phyloP scores from a whole-genome alignment of 1,140 invertebrate genomes.

The Halyomorpha halys region DNA sequence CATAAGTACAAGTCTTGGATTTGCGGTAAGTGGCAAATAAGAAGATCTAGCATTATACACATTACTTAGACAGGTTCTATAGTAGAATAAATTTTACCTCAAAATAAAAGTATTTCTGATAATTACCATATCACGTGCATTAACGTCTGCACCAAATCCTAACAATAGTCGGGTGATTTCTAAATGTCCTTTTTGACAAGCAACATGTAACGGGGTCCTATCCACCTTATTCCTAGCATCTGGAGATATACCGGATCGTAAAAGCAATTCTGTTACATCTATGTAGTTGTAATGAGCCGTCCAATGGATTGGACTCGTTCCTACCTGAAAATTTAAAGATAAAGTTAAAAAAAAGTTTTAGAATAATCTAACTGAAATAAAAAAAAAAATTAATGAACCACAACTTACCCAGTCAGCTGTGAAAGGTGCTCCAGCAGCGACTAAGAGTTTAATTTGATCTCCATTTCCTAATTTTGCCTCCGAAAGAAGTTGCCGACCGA shows the following conservation, averaged over 20 bases:
- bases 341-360: not conserved
- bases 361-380: not conserved
- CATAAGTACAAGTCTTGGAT: too few relatives aligned
- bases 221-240: conserved; percentile 88
- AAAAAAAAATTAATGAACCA: not conserved
- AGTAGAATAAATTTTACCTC: too few relatives aligned
- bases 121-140: conserved; percentile 73
- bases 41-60: too few relatives aligned
- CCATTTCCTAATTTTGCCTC: conserved; percentile 68
- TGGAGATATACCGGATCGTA: conserved; percentile 69
- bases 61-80: too few relatives aligned
- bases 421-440: conserved; percentile 80
- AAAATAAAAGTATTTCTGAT: too few relatives aligned
- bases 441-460: conserved; percentile 62
- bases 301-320: conserved; percentile 79
- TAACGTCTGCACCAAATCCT: conserved; percentile 62
- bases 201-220: conserved; percentile 78
- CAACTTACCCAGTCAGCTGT: conserved; percentile 78
- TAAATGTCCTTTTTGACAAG: conserved; percentile 73
- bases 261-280: conserved; percentile 68
- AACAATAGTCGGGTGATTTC: conserved; percentile 66
- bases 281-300: conserved; percentile 73
- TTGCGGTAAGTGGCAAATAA: too few relatives aligned
- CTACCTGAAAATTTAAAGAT: conserved; percentile 47
- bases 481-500: conserved; percentile 72